Evolutionary conservation across 2,113 vertebrate genomes (phyloP).

Genomic region (Rhinoderma darwinii): DNA sequence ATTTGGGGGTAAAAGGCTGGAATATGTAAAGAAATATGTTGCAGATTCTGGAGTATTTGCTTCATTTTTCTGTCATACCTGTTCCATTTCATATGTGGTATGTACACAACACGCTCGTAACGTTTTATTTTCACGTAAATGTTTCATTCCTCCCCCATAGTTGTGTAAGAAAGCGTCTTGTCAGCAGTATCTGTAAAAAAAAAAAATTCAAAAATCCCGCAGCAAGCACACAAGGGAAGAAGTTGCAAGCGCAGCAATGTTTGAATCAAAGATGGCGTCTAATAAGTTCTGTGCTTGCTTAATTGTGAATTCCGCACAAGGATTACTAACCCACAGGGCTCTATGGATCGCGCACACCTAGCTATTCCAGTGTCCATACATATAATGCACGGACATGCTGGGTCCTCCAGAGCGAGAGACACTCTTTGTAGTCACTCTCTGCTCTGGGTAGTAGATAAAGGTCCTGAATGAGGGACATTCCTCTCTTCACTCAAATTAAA

Average conservation of each 20-base stretch:
- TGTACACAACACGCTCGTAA: neutral
- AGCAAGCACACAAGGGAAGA: constrained; percentile 17
- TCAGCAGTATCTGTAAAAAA: constrained; percentile 43
- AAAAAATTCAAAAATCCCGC: constrained; percentile 17
- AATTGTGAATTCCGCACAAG: constrained; percentile 30
- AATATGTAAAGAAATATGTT: neutral
- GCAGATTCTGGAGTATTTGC: neutral
- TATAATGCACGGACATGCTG: neutral
- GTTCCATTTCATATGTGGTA: neutral
- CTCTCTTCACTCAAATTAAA: neutral
- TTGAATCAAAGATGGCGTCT: constrained; percentile 48
- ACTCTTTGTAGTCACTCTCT: neutral
- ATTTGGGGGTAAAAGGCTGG: neutral
- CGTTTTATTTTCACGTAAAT: constrained; percentile 52
- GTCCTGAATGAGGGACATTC: neutral
- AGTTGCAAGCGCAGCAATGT: constrained; percentile 53
- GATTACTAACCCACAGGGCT: neutral
- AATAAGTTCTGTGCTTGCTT: constrained; percentile 32
- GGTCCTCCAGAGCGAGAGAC: neutral
- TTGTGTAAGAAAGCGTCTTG: constrained; percentile 36
- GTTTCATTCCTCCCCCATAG: constrained; percentile 41
- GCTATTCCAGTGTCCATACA: neutral
- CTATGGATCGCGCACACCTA: neutral
- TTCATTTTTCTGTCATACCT: neutral
- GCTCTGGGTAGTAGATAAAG: neutral